phyloP scores from a whole-genome alignment of 2,113 vertebrate genomes.

The Pelecanoides urinatrix region DNA sequence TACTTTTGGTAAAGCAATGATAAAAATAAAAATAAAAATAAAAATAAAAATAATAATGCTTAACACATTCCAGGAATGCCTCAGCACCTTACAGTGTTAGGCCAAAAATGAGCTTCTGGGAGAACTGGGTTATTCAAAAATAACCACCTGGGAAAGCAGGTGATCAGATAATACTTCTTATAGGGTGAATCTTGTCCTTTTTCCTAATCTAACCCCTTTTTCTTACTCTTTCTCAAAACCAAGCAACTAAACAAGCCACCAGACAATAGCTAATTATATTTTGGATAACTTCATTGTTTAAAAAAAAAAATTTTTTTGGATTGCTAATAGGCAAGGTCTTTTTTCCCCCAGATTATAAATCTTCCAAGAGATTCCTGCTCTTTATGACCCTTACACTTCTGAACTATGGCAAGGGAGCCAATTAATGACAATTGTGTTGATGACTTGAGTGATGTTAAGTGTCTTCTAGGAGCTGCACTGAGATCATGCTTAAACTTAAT shows the following conservation, averaged over 20 bases:
- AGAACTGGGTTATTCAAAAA: too few species aligned
- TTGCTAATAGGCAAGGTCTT: background rate
- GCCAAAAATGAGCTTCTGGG: background rate
- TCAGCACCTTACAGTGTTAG: background rate
- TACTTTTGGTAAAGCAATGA: too few species aligned
- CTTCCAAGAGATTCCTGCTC: background rate
- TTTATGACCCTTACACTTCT: background rate
- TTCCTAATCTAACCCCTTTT: background rate
- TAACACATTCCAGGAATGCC: background rate
- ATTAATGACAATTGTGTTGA: slow-evolving; percentile 1
- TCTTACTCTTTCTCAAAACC: background rate
- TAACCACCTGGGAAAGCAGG: background rate
- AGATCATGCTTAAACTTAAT: background rate
- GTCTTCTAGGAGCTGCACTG: background rate
- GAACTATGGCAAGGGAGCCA: background rate
- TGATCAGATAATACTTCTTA: background rate
- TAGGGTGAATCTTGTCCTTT: background rate
- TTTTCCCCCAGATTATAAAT: background rate
- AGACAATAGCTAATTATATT: background rate
- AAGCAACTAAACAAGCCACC: background rate
- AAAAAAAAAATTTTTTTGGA: background rate
- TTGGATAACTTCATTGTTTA: background rate
- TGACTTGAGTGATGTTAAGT: background rate
- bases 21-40: background rate
- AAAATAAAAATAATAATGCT: background rate